Percentiles rank a stretch among this genome's conserved stretches.
Conservation (phyloP, 1,140 invertebrate species). For the Myzus persicae region DNA sequence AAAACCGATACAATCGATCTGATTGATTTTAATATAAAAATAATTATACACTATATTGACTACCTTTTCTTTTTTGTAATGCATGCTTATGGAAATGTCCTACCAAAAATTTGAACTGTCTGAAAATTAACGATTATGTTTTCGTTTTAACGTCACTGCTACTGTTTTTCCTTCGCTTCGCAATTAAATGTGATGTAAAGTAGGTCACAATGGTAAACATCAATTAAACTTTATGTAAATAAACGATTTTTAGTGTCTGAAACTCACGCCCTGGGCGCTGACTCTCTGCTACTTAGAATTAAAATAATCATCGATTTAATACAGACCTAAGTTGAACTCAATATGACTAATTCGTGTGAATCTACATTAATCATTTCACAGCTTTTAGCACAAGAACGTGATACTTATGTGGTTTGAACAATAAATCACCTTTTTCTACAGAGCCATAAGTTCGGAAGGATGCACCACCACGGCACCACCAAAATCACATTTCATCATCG, state of each 20-base stretch:
- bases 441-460: not conserved
- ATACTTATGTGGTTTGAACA: not conserved
- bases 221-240: not conserved
- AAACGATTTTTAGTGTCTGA: not conserved
- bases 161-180: not conserved
- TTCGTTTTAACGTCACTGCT: too few relatives aligned
- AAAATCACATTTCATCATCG: slow-evolving; percentile 3
- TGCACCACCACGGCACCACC: not conserved
- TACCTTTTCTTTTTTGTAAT: not conserved
- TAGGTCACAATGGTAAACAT: not conserved
- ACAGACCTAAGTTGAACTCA: not conserved
- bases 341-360: not conserved
- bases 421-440: not conserved
- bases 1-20: not conserved
- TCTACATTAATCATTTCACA: not conserved
- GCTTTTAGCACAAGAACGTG: not conserved
- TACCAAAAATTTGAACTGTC: not conserved
- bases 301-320: slow-evolving; percentile 14
- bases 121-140: not conserved
- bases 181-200: not conserved
- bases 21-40: not conserved
- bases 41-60: not conserved
- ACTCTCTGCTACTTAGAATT: not conserved
- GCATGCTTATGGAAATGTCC: not conserved
- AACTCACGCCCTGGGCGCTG: not conserved